phyloP scores from a whole-genome alignment of 2,113 vertebrate genomes.

The Oceanodroma tethys region DNA sequence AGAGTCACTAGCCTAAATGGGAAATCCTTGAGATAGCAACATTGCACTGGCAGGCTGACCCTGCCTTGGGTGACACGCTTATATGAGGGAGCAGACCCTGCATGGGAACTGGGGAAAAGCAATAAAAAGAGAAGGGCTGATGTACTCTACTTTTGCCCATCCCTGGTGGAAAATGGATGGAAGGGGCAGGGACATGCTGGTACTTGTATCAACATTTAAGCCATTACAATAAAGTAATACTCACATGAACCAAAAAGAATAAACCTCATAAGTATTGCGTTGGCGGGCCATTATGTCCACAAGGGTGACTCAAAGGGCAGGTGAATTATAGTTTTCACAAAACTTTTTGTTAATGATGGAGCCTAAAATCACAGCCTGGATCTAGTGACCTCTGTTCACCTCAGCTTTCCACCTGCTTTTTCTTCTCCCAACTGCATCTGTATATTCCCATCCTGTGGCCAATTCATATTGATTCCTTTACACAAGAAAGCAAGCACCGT shows the following conservation, averaged over 20 bases:
- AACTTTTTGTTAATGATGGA: not conserved
- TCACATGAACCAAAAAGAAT: not conserved
- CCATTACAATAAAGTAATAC: not conserved
- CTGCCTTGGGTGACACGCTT: not conserved
- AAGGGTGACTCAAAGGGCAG: not conserved
- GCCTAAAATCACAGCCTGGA: not conserved
- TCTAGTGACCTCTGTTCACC: not conserved
- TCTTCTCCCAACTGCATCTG: not conserved
- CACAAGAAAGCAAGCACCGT: not conserved
- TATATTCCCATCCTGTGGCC: not conserved
- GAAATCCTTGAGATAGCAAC: not conserved
- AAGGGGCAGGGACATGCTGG: not conserved
- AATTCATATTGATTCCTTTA: not conserved
- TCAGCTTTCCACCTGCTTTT: not conserved
- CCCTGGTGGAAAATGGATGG: not conserved
- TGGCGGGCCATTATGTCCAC: not conserved
- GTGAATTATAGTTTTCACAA: not conserved
- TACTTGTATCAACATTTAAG: not conserved
- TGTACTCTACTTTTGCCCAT: not conserved
- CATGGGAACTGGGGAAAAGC: not conserved
- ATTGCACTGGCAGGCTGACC: not conserved
- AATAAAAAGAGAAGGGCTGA: not conserved
- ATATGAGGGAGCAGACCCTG: not conserved
- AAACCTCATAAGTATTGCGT: not conserved
- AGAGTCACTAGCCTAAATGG: not conserved